These are phyloP conservation scores for Butorides virescens DNA, from an alignment of 2,113 vertebrate species.

Conservation along the genomic window DNA sequence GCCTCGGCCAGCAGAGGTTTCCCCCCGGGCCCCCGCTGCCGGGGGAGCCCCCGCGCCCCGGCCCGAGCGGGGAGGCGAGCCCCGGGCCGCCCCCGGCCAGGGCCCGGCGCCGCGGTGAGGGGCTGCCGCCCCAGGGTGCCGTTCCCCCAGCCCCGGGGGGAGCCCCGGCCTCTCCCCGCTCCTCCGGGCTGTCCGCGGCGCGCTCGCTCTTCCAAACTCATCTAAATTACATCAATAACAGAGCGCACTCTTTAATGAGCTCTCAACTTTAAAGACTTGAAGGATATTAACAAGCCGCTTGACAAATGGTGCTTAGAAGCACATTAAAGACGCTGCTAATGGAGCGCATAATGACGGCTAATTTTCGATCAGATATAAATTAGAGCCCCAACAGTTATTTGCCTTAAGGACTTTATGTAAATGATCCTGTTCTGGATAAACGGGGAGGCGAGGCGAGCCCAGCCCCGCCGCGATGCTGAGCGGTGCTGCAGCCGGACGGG, in stretches of 20 bases:
- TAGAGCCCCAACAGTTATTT: conserved; percentile 99
- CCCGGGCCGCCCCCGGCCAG: too few relatives aligned
- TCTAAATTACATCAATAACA: conserved; percentile 96
- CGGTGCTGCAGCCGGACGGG: conserved; percentile 81
- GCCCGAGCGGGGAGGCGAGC: not conserved
- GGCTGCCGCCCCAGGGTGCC: not conserved
- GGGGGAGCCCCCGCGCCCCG: not conserved
- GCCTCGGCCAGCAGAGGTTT: conserved; percentile 34
- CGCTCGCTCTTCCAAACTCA: conserved; percentile 84
- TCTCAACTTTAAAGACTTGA: conserved; percentile 99
- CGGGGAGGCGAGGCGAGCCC: conserved; percentile 82
- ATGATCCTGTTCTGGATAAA: conserved; percentile 99
- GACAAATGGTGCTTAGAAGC: conserved; percentile 99
- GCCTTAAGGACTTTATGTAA: conserved; percentile 99
- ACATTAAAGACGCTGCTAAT: conserved; percentile 99
- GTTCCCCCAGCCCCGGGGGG: not conserved
- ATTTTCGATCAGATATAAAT: conserved; percentile 99
- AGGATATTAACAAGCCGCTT: conserved; percentile 99
- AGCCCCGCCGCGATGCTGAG: conserved; percentile 85
- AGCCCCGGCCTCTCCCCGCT: not conserved
- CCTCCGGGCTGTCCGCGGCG: conserved; percentile 59
- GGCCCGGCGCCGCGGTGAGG: not conserved
- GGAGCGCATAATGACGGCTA: conserved; percentile 99
- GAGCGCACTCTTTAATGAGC: conserved; percentile 98
- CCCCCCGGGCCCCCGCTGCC: too few relatives aligned